Evolutionary conservation across 2,888 invertebrate genomes (phyloP).

Genomic region (Argynnis bischoffii): DNA sequence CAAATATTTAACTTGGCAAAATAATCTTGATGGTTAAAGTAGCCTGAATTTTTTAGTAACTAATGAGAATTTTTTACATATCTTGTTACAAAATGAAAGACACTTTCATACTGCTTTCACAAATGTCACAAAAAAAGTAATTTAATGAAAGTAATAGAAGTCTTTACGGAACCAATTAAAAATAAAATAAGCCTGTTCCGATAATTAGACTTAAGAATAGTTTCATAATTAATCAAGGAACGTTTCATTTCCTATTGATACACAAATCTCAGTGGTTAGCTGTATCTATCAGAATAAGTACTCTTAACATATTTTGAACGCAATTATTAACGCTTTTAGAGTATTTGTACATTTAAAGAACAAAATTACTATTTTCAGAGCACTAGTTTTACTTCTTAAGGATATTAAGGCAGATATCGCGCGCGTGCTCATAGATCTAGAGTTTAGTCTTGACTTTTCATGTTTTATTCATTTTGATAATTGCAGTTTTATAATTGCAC

Average conservation of each 20-base stretch:
- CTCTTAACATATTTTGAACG: not conserved
- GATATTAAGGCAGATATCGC: too few species aligned
- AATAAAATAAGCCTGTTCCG: conserved; percentile 6
- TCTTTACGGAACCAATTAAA: conserved; percentile 11
- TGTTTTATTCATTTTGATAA: too few species aligned
- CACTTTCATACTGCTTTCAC: conserved; percentile 23
- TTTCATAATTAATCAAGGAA: conserved; percentile 4
- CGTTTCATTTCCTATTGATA: conserved; percentile 14
- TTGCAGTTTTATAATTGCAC: too few species aligned
- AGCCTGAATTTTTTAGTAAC: conserved; percentile 13
- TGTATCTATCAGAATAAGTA: not conserved
- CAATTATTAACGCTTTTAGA: not conserved
- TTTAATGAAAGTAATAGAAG: conserved; percentile 2
- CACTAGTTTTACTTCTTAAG: not conserved
- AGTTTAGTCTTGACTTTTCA: too few species aligned
- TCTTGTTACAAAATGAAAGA: conserved; percentile 20
- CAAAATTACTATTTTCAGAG: not conserved
- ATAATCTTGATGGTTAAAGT: conserved; percentile 11
- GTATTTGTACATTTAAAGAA: not conserved
- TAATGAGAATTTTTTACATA: conserved; percentile 11
- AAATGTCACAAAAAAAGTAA: conserved; percentile 3
- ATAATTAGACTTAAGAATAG: conserved; percentile 7
- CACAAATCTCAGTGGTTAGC: conserved; percentile 2
- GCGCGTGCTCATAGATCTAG: too few species aligned
- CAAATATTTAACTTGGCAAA: not conserved